Base-by-base conservation (phyloP, 2,888 invertebrate species). In the Amphipyra berbera region DNA sequence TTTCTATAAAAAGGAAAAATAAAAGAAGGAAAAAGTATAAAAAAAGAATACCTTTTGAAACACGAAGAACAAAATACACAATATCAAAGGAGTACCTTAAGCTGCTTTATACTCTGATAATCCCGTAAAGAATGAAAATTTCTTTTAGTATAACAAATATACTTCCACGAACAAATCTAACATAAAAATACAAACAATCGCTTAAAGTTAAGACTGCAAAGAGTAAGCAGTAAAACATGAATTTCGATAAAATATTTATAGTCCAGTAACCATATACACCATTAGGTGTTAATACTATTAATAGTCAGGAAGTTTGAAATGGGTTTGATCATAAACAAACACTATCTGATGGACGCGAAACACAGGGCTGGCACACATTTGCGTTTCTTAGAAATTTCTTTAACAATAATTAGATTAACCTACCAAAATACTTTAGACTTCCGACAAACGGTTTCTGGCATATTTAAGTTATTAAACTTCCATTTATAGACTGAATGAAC, bases 291-390 rank as follows among this genome's bases (percentile, higher is more conserved):
- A 81, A 77, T 69, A 68, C 76, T 73, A 82, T 82, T 79, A 80
- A 83, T 81, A 76, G 67, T 62, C 69, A 73, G 82, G 79, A 84
- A 83, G 77, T 76, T 60, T 56, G 60, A 75, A 83, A 84, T 75
- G 70, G 72, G 47, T 63, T 57, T 42, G 69, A 65, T 82, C 76
- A 76, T 88, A 87, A 85, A 88, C 79, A 87, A 85, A 84, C 76
- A 77, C 61, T 73, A 79, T 78, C 75, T 79, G 81, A 85, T 79
- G 80, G 81, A 82, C 62, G 73, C 45, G 62, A 69, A 76, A 56
- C 74, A 78, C 48, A 78, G 76, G 74, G 74, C 73, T 61, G 64
- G 54, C 61, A 40, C 49, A 62, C 58, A 61, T 71, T 55, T 47
- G 65, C 49, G 61, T 59, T 68, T 56, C 68, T 71, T 49, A 41